These are phyloP conservation scores for Odontamblyopus rebecca DNA, from an alignment of 2,797 vertebrate species.

Conservation along the genomic window DNA sequence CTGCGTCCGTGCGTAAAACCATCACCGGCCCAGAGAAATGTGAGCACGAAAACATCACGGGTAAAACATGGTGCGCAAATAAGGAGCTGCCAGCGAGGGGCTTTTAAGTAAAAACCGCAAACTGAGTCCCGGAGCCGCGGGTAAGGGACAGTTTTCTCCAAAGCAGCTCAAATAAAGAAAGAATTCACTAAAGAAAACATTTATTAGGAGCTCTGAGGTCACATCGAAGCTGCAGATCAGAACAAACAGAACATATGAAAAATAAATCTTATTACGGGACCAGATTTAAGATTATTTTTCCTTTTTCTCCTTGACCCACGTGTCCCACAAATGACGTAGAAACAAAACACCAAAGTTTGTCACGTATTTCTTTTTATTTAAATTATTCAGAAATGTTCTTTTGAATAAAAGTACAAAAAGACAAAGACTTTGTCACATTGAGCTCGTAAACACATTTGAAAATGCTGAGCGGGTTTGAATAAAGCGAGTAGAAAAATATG, in stretches of 20 bases:
- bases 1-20: neutral
- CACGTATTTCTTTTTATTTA: neutral
- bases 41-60: no score
- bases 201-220: no score
- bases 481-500: constrained; percentile 3
- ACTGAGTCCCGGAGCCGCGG: no score
- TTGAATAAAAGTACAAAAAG: constrained; percentile 13
- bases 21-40: neutral
- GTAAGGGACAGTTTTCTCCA: no score
- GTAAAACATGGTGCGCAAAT: no score
- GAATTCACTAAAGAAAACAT: no score
- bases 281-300: neutral
- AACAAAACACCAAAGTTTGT: neutral
- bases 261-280: no score
- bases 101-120: no score
- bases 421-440: neutral
- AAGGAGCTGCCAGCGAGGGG: no score
- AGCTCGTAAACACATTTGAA: neutral
- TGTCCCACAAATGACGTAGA: neutral
- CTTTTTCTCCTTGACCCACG: neutral
- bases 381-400: constrained; percentile 10
- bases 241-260: no score
- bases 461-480: neutral
- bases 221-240: no score
- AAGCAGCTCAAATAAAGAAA: no score